Percentiles rank a stretch among this genome's conserved stretches.
phyloP scores from a whole-genome alignment of 2,888 invertebrate genomes.

The Resseliella maxima region DNA sequence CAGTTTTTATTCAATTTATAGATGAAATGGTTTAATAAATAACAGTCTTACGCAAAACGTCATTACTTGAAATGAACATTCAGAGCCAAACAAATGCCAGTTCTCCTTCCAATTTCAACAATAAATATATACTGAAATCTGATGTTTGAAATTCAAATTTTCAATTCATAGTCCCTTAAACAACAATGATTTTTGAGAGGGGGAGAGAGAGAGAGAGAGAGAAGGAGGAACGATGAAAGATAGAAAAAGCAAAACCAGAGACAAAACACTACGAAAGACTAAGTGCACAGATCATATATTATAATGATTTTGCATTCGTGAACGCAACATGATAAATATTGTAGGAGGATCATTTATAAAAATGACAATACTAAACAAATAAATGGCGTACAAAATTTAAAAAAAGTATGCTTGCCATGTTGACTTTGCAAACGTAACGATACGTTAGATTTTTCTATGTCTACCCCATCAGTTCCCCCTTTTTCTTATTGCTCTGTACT shows the following conservation, averaged over 20 bases:
- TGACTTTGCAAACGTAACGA: not conserved
- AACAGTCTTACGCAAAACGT: no score
- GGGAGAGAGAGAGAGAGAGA: not conserved
- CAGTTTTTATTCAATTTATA: no score
- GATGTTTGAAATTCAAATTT: no score
- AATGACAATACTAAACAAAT: slow-evolving; percentile 19
- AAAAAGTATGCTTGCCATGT: not conserved
- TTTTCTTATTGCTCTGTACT: not conserved
- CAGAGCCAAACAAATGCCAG: no score
- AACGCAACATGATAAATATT: not conserved
- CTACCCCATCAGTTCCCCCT: not conserved
- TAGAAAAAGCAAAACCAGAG: not conserved
- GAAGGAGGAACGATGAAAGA: not conserved
- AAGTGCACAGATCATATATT: slow-evolving; percentile 3
- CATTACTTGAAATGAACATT: no score
- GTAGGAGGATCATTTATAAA: not conserved
- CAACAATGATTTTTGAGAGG: no score
- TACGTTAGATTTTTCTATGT: no score
- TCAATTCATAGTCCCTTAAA: no score
- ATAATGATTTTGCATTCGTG: slow-evolving; percentile 35
- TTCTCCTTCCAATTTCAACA: no score
- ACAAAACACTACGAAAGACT: slow-evolving; percentile 12
- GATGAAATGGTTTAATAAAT: no score
- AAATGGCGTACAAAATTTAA: slow-evolving; percentile 9
- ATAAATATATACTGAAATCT: no score